Conservation (phyloP, 2,113 vertebrate genomes). For the Antigone vipio region DNA sequence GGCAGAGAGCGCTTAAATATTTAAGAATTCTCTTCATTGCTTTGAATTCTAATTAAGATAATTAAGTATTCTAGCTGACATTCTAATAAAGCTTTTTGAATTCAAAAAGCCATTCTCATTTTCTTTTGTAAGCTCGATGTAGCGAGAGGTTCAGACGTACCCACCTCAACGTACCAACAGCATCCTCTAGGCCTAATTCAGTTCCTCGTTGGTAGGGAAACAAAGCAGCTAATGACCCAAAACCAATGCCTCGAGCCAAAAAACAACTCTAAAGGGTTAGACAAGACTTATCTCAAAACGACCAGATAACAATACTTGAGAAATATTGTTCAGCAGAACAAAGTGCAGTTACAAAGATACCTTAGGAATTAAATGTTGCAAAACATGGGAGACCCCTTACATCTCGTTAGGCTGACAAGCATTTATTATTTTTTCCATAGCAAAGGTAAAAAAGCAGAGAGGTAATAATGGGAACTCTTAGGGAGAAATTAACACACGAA, state of each 20-base stretch:
- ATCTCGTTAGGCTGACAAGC: not conserved
- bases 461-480: too few relatives aligned
- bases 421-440: not conserved
- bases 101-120: constrained; percentile 2
- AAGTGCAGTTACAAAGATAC: not conserved
- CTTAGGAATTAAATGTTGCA: not conserved
- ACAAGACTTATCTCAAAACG: not conserved
- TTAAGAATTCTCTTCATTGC: not conserved
- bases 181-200: not conserved
- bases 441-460: not conserved
- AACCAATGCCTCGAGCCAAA: not conserved
- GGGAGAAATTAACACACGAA: not conserved
- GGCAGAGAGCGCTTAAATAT: constrained; percentile 28
- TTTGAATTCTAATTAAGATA: constrained; percentile 48
- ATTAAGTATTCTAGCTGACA: constrained; percentile 33
- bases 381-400: not conserved
- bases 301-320: not conserved
- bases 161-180: not conserved
- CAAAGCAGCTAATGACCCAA: not conserved
- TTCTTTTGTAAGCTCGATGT: not conserved
- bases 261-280: not conserved
- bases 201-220: not conserved
- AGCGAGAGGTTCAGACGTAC: not conserved
- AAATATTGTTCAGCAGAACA: not conserved
- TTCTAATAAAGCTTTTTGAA: constrained; percentile 20